Evolutionary conservation across 1,140 invertebrate species (phyloP), one percentile per base, ranked within the genome.

Genomic region (Hylaeus volcanicus): DNA sequence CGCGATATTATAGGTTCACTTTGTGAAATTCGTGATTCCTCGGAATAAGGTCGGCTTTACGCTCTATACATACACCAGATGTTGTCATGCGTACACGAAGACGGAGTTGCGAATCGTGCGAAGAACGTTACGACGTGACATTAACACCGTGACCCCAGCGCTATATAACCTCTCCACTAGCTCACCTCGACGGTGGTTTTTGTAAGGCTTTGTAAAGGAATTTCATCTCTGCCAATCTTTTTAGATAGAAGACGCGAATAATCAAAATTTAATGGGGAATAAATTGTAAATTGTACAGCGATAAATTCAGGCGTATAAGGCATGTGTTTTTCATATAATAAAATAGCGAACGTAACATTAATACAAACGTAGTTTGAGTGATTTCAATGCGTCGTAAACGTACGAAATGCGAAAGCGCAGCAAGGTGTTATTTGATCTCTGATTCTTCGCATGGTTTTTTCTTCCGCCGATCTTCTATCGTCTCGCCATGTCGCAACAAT

Each of bases 11-110:
- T 51, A 55, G 39, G 14, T 6, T 14, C 37, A 48, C 15, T 61
- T 45, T 61, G 39, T 6, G 8, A 63, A 39, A 73, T 79, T 72
- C 56, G 48, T 66, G 53, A 61, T 87, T 86, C 79, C 75, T 81
- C 81, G 85, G 85, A 87, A 86, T 86, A 87, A 87, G 65, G n/a
- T 81, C 76, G 70, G 77, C 60, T 74, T 65, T 73, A 71, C 37
- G 68, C 41, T 76, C 6, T 74, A 43, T 63, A 78, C 70, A 75
- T 53, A 86, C 73, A 83, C 81, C 84, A 56, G 60, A 86, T 85
- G 79, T 86, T 86, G 84, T 85, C 81, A 80, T 53, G 63, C 8
- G 78, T 61, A 63, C 37, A 56, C 56, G 61, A 72, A 74, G 58
- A n/a, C 39, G 70, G 78, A 71, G 70, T 64, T 51, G 53, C 51